Percentiles rank a stretch among this genome's conserved stretches.
Conservation (phyloP, 2,113 vertebrate species). For the Hydropotes inermis region DNA sequence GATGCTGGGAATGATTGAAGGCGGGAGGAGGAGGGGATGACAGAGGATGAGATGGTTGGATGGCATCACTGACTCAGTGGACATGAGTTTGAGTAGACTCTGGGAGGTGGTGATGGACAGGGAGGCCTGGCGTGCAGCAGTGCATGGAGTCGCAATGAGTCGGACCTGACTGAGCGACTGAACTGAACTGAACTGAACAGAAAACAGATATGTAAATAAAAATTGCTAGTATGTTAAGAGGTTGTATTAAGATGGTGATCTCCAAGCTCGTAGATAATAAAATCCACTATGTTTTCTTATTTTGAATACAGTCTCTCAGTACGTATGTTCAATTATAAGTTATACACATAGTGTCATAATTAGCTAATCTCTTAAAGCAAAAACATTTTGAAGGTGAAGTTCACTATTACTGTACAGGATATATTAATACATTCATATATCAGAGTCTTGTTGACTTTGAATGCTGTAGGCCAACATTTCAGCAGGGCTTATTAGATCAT, state of each 20-base stretch:
- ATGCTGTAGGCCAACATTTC: not conserved
- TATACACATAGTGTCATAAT: not conserved
- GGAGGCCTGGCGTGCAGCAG: not conserved
- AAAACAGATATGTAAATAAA: not conserved
- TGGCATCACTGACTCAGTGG: not conserved
- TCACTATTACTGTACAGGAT: not conserved
- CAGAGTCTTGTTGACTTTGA: not conserved
- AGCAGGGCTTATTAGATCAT: not conserved
- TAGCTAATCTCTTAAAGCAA: not conserved
- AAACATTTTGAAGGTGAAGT: not conserved
- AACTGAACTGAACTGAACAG: not conserved
- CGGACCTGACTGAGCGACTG: not conserved
- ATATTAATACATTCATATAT: not conserved
- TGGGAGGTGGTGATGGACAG: not conserved
- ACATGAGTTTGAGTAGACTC: not conserved
- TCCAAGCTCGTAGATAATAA: not conserved
- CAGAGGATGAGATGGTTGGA: not conserved
- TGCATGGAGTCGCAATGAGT: not conserved
- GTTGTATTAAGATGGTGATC: not conserved
- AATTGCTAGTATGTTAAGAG: not conserved
- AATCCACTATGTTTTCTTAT: not conserved
- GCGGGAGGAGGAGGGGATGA: not conserved
- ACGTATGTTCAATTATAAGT: not conserved
- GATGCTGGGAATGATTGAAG: not conserved
- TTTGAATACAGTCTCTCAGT: not conserved